phyloP scores from a whole-genome alignment of 2,113 vertebrate genomes.

The Leptodactylus fuscus region DNA sequence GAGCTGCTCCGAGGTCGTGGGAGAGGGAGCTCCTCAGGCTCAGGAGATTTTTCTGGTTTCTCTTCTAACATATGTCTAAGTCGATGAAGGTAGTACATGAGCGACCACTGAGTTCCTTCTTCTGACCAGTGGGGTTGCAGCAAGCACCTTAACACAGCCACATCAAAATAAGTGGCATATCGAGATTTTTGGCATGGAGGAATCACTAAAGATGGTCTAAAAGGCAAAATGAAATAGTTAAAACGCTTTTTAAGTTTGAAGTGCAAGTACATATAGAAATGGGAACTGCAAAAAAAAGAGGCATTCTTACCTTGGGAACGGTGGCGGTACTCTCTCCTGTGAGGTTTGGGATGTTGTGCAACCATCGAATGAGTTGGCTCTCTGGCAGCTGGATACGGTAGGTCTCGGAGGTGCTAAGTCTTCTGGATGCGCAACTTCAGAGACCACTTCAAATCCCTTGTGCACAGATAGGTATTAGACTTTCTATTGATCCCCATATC shows the following conservation, averaged over 20 bases:
- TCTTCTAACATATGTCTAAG: slow-evolving; percentile 94
- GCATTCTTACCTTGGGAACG: slow-evolving; percentile 86
- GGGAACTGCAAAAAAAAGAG: not conserved
- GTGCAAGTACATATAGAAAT: not conserved
- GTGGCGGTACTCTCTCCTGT: slow-evolving; percentile 78
- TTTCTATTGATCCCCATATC: not conserved
- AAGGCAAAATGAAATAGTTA: slow-evolving; percentile 11
- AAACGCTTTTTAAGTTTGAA: not conserved
- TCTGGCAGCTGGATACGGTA: slow-evolving; percentile 86
- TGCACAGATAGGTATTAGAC: not conserved
- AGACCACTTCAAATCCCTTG: slow-evolving; percentile 91
- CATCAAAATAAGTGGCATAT: slow-evolving; percentile 96
- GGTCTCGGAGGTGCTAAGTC: slow-evolving; percentile 79
- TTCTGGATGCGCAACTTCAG: slow-evolving; percentile 82
- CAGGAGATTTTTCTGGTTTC: slow-evolving; percentile 85
- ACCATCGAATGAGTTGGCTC: slow-evolving; percentile 92
- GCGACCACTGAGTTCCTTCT: slow-evolving; percentile 96
- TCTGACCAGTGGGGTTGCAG: slow-evolving; percentile 96
- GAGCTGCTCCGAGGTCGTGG: slow-evolving; percentile 95
- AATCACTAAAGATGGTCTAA: slow-evolving; percentile 75
- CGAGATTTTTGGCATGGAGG: slow-evolving; percentile 88
- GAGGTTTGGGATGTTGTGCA: slow-evolving; percentile 85
- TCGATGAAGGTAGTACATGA: slow-evolving; percentile 94
- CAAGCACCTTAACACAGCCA: slow-evolving; percentile 94
- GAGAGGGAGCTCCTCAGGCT: slow-evolving; percentile 81